These are phyloP conservation scores for Loriculus beryllinus DNA, from an alignment of 2,797 vertebrate species.

Conservation along the genomic window DNA sequence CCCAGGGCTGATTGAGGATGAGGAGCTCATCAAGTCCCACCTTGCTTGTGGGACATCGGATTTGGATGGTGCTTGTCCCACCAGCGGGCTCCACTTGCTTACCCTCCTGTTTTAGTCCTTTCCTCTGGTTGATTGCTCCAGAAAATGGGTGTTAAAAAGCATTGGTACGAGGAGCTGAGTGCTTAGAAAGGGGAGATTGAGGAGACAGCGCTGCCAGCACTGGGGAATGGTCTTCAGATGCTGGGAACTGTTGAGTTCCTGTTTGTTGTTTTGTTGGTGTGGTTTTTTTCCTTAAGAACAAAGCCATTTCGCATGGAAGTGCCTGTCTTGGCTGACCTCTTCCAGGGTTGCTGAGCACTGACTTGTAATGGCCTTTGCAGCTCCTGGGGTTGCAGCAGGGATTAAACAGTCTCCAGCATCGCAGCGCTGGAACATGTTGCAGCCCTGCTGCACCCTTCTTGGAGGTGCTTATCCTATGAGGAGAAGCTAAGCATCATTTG, in stretches of 20 bases:
- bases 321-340: conserved; percentile 61
- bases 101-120: not conserved
- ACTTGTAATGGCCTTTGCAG: conserved; percentile 58
- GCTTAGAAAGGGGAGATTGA: not conserved
- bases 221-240: not conserved
- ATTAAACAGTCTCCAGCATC: not conserved
- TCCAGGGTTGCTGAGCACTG: not conserved
- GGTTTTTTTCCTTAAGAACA: not conserved
- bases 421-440: not conserved
- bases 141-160: not conserved
- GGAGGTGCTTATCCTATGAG: not conserved
- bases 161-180: accelerated
- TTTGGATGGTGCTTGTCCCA: not conserved
- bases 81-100: accelerated
- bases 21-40: not conserved
- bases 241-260: not conserved
- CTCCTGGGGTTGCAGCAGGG: conserved; percentile 53
- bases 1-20: accelerated
- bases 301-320: conserved; percentile 38
- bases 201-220: not conserved
- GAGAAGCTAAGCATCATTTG: not conserved
- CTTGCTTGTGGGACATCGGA: accelerated
- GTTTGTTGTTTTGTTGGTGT: not conserved
- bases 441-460: not conserved
- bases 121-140: not conserved